Percentiles rank a stretch among this genome's conserved stretches.
These are phyloP conservation scores for Xenopus petersii DNA, from an alignment of 2,797 vertebrate species.

Conservation along the genomic window DNA sequence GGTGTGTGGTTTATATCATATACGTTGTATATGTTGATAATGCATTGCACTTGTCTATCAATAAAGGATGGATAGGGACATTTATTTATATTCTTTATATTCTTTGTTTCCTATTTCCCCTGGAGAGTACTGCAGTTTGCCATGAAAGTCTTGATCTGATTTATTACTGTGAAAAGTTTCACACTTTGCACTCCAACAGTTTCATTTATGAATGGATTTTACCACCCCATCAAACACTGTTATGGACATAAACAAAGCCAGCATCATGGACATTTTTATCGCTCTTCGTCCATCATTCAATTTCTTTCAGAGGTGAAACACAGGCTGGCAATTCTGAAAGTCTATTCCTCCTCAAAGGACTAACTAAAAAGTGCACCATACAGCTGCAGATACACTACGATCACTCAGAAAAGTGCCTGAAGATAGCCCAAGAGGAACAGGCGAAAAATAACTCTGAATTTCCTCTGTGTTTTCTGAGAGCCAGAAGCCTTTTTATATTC, in stretches of 20 bases:
- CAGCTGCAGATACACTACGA: conserved; percentile 30
- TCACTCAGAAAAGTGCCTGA: conserved; percentile 13
- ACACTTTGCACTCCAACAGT: conserved; percentile 29
- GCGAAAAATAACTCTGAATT: not conserved
- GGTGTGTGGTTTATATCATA: no score
- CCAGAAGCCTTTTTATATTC: conserved; percentile 5
- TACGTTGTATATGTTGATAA: no score
- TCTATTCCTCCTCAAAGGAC: conserved; percentile 26
- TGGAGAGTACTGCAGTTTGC: conserved; percentile 24
- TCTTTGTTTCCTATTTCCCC: conserved; percentile 4
- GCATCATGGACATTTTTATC: conserved; percentile 31
- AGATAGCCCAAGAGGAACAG: conserved; percentile 16
- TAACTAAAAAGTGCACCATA: conserved; percentile 11
- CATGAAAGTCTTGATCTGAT: conserved; percentile 27
- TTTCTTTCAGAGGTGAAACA: conserved; percentile 43
- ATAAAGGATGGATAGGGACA: not conserved
- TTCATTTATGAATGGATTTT: conserved; percentile 45
- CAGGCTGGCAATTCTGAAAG: conserved; percentile 35
- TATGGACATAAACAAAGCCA: conserved; percentile 41
- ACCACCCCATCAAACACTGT: conserved; percentile 40
- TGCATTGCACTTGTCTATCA: not conserved
- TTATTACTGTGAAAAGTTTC: conserved; percentile 40
- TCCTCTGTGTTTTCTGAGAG: not conserved
- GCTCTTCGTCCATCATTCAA: conserved; percentile 43
- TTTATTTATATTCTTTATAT: not conserved